Evolutionary conservation across 2,888 invertebrate species (phyloP).

Genomic region (Drosophila austrosaltans): DNA sequence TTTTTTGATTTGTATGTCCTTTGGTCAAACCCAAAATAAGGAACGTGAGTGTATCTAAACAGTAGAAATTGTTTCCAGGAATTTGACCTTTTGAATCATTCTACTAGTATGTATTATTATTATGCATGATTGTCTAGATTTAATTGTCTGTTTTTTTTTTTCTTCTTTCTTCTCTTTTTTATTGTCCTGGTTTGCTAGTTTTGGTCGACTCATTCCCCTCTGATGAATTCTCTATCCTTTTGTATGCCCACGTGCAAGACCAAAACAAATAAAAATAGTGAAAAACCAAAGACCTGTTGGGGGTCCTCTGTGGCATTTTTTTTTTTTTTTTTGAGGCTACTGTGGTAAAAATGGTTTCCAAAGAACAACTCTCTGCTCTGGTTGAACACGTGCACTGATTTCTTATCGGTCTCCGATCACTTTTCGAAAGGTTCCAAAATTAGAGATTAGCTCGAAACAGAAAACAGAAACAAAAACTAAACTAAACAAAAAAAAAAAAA

Average conservation of each 20-base stretch:
- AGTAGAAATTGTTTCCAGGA: constrained; percentile 50
- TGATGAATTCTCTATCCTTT: constrained; percentile 30
- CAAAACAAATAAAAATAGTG: constrained; percentile 58
- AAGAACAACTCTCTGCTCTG: constrained; percentile 54
- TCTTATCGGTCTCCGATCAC: constrained; percentile 66
- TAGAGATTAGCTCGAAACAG: constrained; percentile 58
- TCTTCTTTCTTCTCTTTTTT: constrained; percentile 10
- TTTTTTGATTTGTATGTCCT: background rate
- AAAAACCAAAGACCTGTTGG: constrained; percentile 68
- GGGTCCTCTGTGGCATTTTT: constrained; percentile 59
- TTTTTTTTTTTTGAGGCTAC: constrained; percentile 57
- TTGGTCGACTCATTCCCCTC: constrained; percentile 64
- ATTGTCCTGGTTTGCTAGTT: constrained; percentile 55
- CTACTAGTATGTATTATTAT: constrained; percentile 58
- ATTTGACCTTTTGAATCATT: constrained; percentile 52
- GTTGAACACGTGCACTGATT: constrained; percentile 74
- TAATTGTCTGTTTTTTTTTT: constrained; percentile 49
- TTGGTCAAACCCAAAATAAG: background rate
- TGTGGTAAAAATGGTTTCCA: constrained; percentile 51
- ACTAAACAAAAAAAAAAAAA: constrained; percentile 25
- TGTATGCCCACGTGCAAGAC: constrained; percentile 67
- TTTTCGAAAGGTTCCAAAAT: constrained; percentile 57
- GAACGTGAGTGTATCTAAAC: constrained; percentile 1
- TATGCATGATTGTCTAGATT: constrained; percentile 65
- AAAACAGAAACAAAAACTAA: constrained; percentile 30